Evolutionary conservation across 2,113 vertebrate species (phyloP), one percentile per base, ranked within the genome.

Genomic region (Cryptomyrus ogoouensis): DNA sequence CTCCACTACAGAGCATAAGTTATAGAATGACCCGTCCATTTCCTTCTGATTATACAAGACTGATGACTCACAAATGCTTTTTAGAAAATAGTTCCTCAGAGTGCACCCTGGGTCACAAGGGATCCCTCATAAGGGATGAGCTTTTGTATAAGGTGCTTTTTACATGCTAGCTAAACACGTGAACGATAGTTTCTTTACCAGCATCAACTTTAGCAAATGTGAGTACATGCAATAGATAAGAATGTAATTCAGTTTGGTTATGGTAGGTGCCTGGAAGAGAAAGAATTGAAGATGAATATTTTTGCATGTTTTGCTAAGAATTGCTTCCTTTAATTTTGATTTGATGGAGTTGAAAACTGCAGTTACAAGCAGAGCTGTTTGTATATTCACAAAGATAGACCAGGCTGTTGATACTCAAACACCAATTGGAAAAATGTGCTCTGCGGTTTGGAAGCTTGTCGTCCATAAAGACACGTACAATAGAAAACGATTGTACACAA

Each of bases 51-150:
- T 93, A 95, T 92, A 92, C 89, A 90, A 89, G 83, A 83, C 31
- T 31, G 88, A 88, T 88, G 90, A 85, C 80, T 93, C 91, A 91
- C 17, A 35, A 90, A 91, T 89, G 87, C 92, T 92, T 90, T 90
- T 90, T 88, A 87, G 91, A 88, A 90, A 93, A 91, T 90, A 91
- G 91, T 91, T 90, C 91, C 91, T 90, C 90, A 92, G 91, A 94
- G 91, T 93, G 94, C 92, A 15, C 89, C 21, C 47, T 39, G 56
- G 90, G 94, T 94, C 94, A 92, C 89, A 62, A n/a, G n/a, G n/a
- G n/a, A n/a, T n/a, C n/a, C n/a, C 39, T 70, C 66, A 88, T 95
- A 31, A 47, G 24, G 39, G 50, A 49, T 58, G 58, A 27, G 80
- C 31, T 74, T 85, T 42, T 91, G 87, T 50, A 89, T 27, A 89